Percentiles rank a stretch among this genome's conserved stretches.
Conservation (phyloP, 2,113 vertebrate genomes). For the Dasypus novemcinctus region DNA sequence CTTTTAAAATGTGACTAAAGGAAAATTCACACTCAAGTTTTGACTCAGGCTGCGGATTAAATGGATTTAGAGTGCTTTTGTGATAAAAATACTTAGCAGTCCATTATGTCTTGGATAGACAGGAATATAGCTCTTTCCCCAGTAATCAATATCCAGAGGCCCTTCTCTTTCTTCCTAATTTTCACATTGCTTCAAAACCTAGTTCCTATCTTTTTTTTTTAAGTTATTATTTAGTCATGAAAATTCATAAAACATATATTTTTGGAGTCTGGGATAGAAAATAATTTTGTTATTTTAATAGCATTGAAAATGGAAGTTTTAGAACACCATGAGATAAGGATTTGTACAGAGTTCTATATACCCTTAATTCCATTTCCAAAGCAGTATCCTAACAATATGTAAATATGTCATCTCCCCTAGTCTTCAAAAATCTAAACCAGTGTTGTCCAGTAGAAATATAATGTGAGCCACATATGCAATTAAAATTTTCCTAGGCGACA, state of each 20-base stretch:
- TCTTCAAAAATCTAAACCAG: neutral
- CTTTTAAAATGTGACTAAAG: constrained; percentile 3
- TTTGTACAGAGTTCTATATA: neutral
- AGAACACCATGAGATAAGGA: neutral
- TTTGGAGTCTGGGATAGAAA: neutral
- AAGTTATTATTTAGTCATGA: neutral
- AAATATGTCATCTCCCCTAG: neutral
- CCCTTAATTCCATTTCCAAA: neutral
- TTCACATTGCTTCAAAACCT: constrained; percentile 13
- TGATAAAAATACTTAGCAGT: neutral
- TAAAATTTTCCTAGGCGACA: constrained; percentile 23
- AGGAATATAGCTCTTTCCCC: neutral
- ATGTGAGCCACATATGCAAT: neutral
- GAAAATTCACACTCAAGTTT: constrained; percentile 40
- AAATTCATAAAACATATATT: constrained; percentile 42
- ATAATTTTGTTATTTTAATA: constrained; percentile 43
- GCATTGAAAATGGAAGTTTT: constrained; percentile 31
- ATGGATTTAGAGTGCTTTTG: constrained; percentile 44
- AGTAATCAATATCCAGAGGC: neutral
- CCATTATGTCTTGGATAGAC: neutral
- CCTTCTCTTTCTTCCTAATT: neutral
- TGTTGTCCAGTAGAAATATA: neutral
- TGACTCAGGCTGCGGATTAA: constrained; percentile 11
- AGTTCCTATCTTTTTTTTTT: neutral
- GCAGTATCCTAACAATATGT: neutral